Conservation (phyloP, 2,797 vertebrate species). For the Enteromius afrohamiltoni region DNA sequence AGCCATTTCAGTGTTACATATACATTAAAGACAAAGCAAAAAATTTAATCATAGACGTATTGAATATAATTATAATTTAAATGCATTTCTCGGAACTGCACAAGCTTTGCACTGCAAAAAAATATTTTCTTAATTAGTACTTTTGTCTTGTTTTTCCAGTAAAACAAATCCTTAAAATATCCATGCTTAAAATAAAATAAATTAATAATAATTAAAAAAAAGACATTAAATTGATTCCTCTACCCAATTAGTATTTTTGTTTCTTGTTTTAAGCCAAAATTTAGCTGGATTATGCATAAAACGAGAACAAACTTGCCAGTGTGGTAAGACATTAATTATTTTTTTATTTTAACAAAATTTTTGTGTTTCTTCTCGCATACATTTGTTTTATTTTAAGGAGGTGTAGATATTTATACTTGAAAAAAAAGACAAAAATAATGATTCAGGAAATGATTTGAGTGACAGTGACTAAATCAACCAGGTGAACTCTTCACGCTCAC, state of each 20-base stretch:
- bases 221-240: not conserved
- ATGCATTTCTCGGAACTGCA: not conserved
- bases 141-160: not conserved
- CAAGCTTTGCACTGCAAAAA: not conserved
- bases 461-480: slow-evolving; percentile 29
- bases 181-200: not conserved
- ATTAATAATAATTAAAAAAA: not conserved
- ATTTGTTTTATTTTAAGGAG: not conserved
- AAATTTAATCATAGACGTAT: not conserved
- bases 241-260: not conserved
- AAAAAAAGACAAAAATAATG: slow-evolving; percentile 33
- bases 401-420: not conserved
- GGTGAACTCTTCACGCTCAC: slow-evolving; percentile 24
- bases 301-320: too few species aligned
- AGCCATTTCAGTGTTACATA: slow-evolving; percentile 32
- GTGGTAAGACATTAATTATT: not conserved
- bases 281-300: not conserved
- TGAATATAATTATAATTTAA: not conserved
- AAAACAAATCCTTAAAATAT: not conserved
- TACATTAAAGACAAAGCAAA: not conserved
- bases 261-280: not conserved
- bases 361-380: not conserved
- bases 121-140: not conserved
- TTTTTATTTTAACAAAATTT: not conserved
- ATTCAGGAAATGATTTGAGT: slow-evolving; percentile 25